Base-by-base conservation (phyloP, 2,888 invertebrate species). In the Dysmachus trigonus region DNA sequence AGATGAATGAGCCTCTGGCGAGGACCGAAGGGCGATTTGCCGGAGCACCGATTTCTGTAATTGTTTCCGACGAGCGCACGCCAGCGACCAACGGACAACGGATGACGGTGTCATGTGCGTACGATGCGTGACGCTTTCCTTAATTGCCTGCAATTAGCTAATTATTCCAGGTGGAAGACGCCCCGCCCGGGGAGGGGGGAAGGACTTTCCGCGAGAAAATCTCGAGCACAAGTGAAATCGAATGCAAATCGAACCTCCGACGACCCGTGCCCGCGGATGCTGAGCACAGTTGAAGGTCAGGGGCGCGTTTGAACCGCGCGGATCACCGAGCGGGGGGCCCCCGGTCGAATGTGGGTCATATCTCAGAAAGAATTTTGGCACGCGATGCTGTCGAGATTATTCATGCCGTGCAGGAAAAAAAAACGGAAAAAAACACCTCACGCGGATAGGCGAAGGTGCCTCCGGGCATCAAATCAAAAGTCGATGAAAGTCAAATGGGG, bases 11-110 rank as follows among this genome's bases (percentile, higher is more conserved):
- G 47, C 79, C 27, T 30, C 47, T 15, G 8, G 47, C 81, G 31
- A 82, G 31, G 31, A 35, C 10, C 81, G 33, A 31, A n/a, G 38
- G 47, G 6, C 41, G 27, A 83, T 41, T 83, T 51, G 47, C 31
- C 31, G 38, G 84, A 73, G 33, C 13, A 33, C 47, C 73, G 84
- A 85, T 72, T 72, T 73, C 73, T 73, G 73, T 85, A 85, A 85
- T 85, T 85, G 73, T 51, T 85, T 85, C 84, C 84, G 84, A 74
- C 74, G 74, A 73, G 33, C 71, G 13, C 27, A 41, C 30, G 72
- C 41, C 41, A 31, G n/a, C 38, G 41, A 73, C 38, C n/a, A n/a
- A n/a, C n/a, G n/a, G n/a, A n/a, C n/a, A n/a, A n/a, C n/a, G n/a
- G 38, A 41, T 41, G 3, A 15, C 15, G 38, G 3, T 84, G 73